phyloP scores from a whole-genome alignment of 2,888 invertebrate genomes.

The Mythimna vitellina region DNA sequence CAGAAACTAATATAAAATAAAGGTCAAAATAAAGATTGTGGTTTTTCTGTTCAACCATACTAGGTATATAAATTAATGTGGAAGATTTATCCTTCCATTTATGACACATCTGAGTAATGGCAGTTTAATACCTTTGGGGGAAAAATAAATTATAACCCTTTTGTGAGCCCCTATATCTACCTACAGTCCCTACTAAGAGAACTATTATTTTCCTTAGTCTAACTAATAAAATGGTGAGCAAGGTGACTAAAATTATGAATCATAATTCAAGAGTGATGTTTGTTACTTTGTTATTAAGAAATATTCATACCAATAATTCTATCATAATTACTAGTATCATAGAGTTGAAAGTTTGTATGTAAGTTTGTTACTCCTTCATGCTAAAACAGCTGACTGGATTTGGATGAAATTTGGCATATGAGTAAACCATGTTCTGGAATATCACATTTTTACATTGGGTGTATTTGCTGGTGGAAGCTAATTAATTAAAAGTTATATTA shows the following conservation, averaged over 20 bases:
- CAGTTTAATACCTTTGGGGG: not conserved
- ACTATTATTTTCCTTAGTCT: conserved; percentile 25
- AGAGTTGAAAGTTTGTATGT: too few species aligned
- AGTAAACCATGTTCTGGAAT: too few species aligned
- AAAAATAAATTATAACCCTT: conserved; percentile 2
- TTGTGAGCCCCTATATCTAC: conserved; percentile 11
- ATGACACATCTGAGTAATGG: conserved; percentile 10
- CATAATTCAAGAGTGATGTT: conserved; percentile 3
- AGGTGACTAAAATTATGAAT: conserved; percentile 18
- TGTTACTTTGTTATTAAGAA: conserved; percentile 1
- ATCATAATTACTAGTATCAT: too few species aligned
- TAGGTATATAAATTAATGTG: not conserved
- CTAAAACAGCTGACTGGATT: too few species aligned
- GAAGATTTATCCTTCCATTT: not conserved
- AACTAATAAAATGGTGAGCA: not conserved
- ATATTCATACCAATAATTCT: not conserved
- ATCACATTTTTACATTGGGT: too few species aligned
- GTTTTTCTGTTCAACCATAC: not conserved
- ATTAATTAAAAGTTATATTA: too few species aligned
- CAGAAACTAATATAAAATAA: not conserved
- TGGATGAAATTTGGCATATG: too few species aligned
- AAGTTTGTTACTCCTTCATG: too few species aligned
- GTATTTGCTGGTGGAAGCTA: too few species aligned
- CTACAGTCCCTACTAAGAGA: not conserved
- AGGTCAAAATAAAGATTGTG: not conserved